These are phyloP conservation scores for Antidorcas marsupialis DNA, from an alignment of 2,113 vertebrate species.

Conservation along the genomic window DNA sequence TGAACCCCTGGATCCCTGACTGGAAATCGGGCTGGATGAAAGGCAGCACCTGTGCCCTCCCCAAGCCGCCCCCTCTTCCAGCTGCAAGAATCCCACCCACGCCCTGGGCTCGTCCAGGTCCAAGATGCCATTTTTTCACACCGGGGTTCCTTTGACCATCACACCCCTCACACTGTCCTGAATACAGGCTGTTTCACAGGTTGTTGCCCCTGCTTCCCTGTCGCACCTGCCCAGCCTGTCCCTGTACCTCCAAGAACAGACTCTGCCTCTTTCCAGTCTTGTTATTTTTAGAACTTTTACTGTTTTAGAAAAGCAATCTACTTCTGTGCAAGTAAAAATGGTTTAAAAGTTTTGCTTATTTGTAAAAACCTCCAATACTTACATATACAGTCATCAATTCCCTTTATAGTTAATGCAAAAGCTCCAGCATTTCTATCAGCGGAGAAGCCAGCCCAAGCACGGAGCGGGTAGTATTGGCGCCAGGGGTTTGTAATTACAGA, in stretches of 20 bases:
- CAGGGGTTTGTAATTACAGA: neutral
- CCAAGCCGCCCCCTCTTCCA: neutral
- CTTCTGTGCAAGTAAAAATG: neutral
- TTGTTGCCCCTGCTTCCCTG: neutral
- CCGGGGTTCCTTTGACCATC: neutral
- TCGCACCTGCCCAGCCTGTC: neutral
- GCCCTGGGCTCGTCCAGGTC: neutral
- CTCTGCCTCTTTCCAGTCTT: neutral
- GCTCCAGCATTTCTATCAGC: neutral
- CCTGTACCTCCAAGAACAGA: no score
- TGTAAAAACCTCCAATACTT: neutral
- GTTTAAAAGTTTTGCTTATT: neutral
- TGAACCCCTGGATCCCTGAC: no score
- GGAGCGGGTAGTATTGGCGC: neutral
- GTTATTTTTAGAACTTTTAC: neutral
- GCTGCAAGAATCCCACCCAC: accelerated
- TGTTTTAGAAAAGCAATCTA: neutral
- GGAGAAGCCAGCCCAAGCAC: neutral
- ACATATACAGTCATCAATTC: neutral
- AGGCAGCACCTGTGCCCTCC: accelerated
- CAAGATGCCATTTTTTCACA: neutral
- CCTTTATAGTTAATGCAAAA: neutral
- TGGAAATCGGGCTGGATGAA: neutral
- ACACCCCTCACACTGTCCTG: neutral
- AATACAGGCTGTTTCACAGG: neutral